These are phyloP conservation scores for Columba janthina DNA, from an alignment of 2,113 vertebrate genomes.

Conservation along the genomic window DNA sequence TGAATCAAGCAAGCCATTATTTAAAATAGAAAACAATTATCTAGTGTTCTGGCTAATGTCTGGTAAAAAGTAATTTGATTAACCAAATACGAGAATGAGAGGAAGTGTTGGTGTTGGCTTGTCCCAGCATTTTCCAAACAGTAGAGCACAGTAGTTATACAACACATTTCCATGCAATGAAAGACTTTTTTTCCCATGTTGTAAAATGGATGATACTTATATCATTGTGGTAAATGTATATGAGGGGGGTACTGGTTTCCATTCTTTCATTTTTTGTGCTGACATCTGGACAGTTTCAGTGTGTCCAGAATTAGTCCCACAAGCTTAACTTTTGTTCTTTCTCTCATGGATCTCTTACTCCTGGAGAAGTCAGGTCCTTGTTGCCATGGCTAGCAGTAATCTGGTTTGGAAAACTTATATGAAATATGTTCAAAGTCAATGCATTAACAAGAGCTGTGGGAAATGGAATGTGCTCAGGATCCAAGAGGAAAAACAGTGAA, in stretches of 20 bases:
- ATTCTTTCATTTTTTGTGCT: not conserved
- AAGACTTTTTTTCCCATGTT: not conserved
- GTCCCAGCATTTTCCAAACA: conserved; percentile 42
- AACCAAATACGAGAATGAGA: conserved; percentile 53
- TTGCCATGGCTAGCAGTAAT: not conserved
- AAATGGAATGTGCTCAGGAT: not conserved
- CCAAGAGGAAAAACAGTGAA: not conserved
- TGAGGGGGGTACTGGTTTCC: not conserved
- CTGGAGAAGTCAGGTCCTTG: not conserved
- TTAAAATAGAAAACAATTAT: conserved; percentile 65
- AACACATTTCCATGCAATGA: conserved; percentile 20
- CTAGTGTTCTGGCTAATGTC: conserved; percentile 57
- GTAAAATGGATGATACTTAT: not conserved
- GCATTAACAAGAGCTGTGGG: not conserved
- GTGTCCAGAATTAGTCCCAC: not conserved
- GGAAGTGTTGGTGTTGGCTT: conserved; percentile 62
- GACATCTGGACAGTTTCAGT: conserved; percentile 11
- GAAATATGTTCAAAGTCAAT: not conserved
- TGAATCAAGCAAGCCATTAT: conserved; percentile 53
- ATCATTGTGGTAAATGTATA: not conserved
- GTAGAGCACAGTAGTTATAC: conserved; percentile 39
- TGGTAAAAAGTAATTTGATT: conserved; percentile 63
- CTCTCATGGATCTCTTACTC: not conserved
- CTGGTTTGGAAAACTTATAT: not conserved
- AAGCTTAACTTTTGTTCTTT: not conserved